phyloP scores from a whole-genome alignment of 2,888 invertebrate genomes.

The Furcula furcula region DNA sequence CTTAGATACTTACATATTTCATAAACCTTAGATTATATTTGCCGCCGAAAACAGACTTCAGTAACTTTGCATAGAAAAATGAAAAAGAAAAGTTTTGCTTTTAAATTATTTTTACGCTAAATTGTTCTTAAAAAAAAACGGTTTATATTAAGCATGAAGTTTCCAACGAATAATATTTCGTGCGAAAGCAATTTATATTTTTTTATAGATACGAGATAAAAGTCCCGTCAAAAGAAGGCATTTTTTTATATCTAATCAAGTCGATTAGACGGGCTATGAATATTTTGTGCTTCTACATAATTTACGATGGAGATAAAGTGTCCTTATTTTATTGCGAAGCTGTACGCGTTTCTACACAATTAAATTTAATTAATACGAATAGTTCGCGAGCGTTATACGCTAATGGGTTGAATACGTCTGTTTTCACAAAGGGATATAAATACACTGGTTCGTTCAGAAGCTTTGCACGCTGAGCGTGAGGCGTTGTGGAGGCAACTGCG shows the following conservation, averaged over 20 bases:
- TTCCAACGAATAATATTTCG: too few species aligned
- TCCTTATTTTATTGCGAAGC: conserved; percentile 30
- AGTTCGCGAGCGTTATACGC: conserved; percentile 68
- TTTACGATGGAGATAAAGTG: conserved; percentile 35
- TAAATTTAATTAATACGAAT: conserved; percentile 79
- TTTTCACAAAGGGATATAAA: conserved; percentile 45
- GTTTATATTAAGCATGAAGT: too few species aligned
- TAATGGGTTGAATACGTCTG: conserved; percentile 70
- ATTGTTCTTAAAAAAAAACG: too few species aligned
- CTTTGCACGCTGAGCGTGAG: background rate
- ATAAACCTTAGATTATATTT: background rate
- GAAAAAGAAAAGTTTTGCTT: too few species aligned
- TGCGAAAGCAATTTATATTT: background rate
- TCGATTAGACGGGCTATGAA: conserved; percentile 24
- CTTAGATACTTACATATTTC: conserved; percentile 20
- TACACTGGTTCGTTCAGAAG: background rate
- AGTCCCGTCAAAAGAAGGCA: too few species aligned
- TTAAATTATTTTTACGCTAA: too few species aligned
- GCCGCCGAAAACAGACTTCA: too few species aligned
- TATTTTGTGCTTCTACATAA: conserved; percentile 11
- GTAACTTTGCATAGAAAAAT: too few species aligned
- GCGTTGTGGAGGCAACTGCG: background rate
- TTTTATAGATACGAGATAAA: too few species aligned
- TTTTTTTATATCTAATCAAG: conserved; percentile 11
- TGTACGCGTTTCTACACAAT: conserved; percentile 69